Percentiles rank a stretch among this genome's conserved stretches.
phyloP scores from a whole-genome alignment of 2,888 invertebrate species.

The Esperia sulphurella region DNA sequence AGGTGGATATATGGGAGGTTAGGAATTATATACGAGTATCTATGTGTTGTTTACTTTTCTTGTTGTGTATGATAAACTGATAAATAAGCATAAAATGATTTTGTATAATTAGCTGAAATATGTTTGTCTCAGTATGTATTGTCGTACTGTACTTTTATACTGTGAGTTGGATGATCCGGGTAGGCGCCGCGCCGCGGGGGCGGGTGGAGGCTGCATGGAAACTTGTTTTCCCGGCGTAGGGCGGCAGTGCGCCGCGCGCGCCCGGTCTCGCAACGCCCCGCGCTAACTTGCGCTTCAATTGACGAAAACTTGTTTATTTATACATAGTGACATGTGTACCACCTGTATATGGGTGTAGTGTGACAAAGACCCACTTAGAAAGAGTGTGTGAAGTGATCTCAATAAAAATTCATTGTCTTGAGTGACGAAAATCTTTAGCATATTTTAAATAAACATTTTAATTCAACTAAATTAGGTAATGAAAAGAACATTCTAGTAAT shows the following conservation, averaged over 20 bases:
- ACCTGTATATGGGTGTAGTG: neutral
- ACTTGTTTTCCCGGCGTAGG: slow-evolving; percentile 49
- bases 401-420: neutral
- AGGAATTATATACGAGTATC: too few species aligned
- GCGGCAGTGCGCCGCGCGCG: slow-evolving; percentile 69
- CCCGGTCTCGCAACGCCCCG: slow-evolving; percentile 27
- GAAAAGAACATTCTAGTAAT: slow-evolving; percentile 11
- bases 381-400: neutral
- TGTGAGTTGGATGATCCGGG: neutral
- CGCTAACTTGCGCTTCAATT: slow-evolving; percentile 24
- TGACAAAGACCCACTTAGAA: neutral
- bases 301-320: slow-evolving; percentile 11
- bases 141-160: neutral
- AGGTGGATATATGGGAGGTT: too few species aligned
- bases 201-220: slow-evolving; percentile 67
- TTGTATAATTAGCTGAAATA: too few species aligned
- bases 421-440: neutral
- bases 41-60: too few species aligned
- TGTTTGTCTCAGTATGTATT: neutral
- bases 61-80: too few species aligned
- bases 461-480: neutral
- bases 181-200: slow-evolving; percentile 26
- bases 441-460: neutral
- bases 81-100: too few species aligned
- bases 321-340: neutral